Base-by-base conservation (phyloP, 2,888 invertebrate species). In the Galerucella nymphaeae region DNA sequence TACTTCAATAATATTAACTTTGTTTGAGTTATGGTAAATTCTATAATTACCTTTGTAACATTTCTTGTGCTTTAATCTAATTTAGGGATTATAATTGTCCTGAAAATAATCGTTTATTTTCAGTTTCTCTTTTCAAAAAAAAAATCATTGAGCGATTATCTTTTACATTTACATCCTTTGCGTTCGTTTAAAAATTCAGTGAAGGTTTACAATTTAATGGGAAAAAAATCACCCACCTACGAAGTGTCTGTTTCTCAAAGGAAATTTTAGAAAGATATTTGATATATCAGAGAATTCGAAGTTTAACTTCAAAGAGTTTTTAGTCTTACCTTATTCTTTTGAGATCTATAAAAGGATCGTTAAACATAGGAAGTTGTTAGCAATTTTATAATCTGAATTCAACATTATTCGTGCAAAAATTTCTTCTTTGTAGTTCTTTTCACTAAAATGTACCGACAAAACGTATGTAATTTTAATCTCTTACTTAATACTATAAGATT, bases 281-380 rank as follows among this genome's bases (percentile, higher is more conserved):
- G 70, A 70, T 70, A 70, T 70, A 70, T 70, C 63, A 63, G 70
- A 57, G 14, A 70, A 55, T 70, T 70, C 70, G 18, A 57, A 70
- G 64, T 64, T 57, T 23, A 41, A 70, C 70, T 57, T 70, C 70
- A 70, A 70, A 63, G 70, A 42, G 23, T 69, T 20, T 48, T 63
- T 62, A 63, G 16, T 41, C 41, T 63, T 70, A 45, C 57, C 70
- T 70, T 70, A 70, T 70, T 70, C 70, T 70, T 70, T 70, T 70
- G 70, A 70, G 63, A 63, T 59, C n/a, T 30, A 30, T n/a, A 16
- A 53, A 70, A 45, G 70, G 70, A 57, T 70, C 70, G 70, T 70
- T 70, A 70, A 63, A 70, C 38, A 70, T 57, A 70, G 70, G 70
- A 70, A 70, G 70, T 70, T 70, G 70, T 70, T 70, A 70, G 70